Conservation (phyloP, 2,113 vertebrate species). For the Centropristis striata region DNA sequence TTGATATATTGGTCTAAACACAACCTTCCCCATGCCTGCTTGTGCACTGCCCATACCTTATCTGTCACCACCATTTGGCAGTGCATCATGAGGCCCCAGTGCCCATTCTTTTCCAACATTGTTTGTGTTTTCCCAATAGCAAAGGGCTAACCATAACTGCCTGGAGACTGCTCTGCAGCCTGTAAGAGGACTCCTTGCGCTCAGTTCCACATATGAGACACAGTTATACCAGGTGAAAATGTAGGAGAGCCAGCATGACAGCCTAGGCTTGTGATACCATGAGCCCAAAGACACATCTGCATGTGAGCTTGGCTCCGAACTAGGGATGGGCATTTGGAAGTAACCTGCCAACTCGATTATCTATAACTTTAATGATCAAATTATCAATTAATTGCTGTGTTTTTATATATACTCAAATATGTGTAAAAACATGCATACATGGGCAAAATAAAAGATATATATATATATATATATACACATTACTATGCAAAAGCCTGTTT, state of each 20-base stretch:
- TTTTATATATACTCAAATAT: no score
- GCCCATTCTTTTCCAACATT: constrained; percentile 19
- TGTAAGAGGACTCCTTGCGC: neutral
- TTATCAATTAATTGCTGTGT: no score
- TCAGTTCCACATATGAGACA: neutral
- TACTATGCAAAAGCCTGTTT: no score
- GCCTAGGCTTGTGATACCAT: neutral
- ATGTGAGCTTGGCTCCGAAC: neutral
- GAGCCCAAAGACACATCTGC: neutral
- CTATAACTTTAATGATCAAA: no score
- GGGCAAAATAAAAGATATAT: no score
- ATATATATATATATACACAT: no score
- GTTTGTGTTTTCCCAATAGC: constrained; percentile 21
- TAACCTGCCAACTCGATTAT: no score
- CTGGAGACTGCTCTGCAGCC: neutral
- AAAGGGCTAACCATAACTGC: neutral
- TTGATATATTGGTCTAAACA: constrained; percentile 9
- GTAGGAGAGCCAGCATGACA: neutral
- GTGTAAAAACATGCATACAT: no score
- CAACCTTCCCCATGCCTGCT: constrained; percentile 1
- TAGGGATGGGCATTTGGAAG: no score
- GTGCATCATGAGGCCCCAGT: neutral
- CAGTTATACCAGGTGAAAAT: neutral
- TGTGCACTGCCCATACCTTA: constrained; percentile 14
- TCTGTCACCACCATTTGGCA: constrained; percentile 15